Base-by-base conservation (phyloP, 2,797 vertebrate species). In the Lagocephalus sceleratus region DNA sequence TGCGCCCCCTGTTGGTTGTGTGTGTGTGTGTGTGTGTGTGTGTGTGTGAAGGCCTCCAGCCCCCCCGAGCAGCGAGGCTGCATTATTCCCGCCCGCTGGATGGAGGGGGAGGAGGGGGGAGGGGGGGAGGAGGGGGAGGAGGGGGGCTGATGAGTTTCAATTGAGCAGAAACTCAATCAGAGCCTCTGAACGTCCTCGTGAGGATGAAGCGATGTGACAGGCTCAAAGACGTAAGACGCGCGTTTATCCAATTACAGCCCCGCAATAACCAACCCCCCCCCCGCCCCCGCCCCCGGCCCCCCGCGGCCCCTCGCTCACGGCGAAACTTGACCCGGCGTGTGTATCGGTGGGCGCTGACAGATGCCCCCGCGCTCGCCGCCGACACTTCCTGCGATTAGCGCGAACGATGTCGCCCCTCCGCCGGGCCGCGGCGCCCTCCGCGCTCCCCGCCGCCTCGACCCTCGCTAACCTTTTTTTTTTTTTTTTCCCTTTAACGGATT, bases 191-290 rank as follows among this genome's bases (percentile, higher is more conserved):
- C 82, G 81, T 66, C 65, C 84, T 86, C 74, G 10, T 67, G 85
- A 87, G 87, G 71, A 69, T 78, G 81, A 86, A 70, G 73, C 74
- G 73, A 89, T 87, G 84, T 87, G 87, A 87, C 87, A 82, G 87
- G 67, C 73, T 75, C 88, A 88, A 88, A 81, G 73, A 81, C 78
- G 84, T 88, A 88, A 87, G 82, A 73, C 35, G 71, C 20, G 77
- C 68, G 62, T 85, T 89, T 65, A 88, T 87, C 78, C 78, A 85
- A 89, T 89, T 89, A 85, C 73, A 67, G 87, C 76, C 54, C 58
- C 11, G 81, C 87, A 88, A 88, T 87, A 87, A 88, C 86, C 86
- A 84, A 87, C 78, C 75, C 75, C 39, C 15, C 39, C 39, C 14
- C 39, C 14, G 3, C 79, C 73, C 81, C 71, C 39, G 16, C 29